Evolutionary conservation across 2,113 vertebrate genomes (phyloP).

Genomic region (Oostethus manadensis): DNA sequence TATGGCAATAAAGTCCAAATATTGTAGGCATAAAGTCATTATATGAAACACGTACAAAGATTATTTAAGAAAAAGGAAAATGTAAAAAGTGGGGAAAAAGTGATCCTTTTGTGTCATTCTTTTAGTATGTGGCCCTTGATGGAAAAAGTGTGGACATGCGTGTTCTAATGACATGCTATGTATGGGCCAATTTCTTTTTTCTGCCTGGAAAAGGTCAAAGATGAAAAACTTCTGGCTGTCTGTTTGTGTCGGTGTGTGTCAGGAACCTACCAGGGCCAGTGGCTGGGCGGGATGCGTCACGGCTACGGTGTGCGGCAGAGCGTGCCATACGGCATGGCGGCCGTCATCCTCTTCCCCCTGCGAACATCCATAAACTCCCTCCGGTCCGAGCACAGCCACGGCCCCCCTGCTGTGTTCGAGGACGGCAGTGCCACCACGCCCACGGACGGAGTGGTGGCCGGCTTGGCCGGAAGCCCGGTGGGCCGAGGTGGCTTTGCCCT

Average conservation of each 20-base stretch:
- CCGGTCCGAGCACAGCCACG: conserved; percentile 93
- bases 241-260: conserved; percentile 24
- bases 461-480: conserved; percentile 83
- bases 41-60: too few relatives aligned
- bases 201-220: too few relatives aligned
- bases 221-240: conserved; percentile 1
- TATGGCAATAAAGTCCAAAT: too few relatives aligned
- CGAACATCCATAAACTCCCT: conserved; percentile 97
- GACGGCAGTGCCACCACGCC: conserved; percentile 47
- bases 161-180: too few relatives aligned
- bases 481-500: conserved; percentile 90
- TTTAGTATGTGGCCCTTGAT: too few relatives aligned
- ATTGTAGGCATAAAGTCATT: too few relatives aligned
- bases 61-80: too few relatives aligned
- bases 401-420: conserved; percentile 76
- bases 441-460: conserved; percentile 72
- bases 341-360: conserved; percentile 92
- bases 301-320: conserved; percentile 96
- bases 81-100: too few relatives aligned
- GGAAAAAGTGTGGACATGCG: too few relatives aligned
- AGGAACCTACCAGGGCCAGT: conserved; percentile 98
- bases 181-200: too few relatives aligned
- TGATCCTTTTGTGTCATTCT: too few relatives aligned
- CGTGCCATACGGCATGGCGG: conserved; percentile 95
- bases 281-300: conserved; percentile 93